Percentiles rank a stretch among this genome's conserved stretches.
Conservation (phyloP, 2,888 invertebrate species). For the Lucinisca nassula region DNA sequence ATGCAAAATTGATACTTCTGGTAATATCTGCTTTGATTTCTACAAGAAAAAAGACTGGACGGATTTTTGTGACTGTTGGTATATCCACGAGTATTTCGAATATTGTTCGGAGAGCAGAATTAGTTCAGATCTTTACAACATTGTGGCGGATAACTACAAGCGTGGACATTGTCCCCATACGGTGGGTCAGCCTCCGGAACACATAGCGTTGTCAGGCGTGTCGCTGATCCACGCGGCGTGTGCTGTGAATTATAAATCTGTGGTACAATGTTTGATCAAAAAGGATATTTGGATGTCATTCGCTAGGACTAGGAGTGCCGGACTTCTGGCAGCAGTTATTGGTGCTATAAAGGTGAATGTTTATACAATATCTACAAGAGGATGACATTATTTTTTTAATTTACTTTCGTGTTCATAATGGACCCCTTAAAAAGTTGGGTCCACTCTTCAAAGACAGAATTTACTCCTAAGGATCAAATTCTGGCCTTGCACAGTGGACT, state of each 20-base stretch:
- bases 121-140: neutral
- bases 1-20: no score
- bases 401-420: no score
- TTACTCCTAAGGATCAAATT: no score
- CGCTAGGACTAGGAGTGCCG: neutral
- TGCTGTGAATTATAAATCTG: neutral
- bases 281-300: neutral
- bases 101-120: neutral
- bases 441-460: no score
- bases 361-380: no score
- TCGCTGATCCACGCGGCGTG: neutral
- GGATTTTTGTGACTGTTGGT: neutral
- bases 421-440: no score
- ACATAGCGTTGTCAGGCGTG: neutral
- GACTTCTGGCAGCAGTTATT: neutral
- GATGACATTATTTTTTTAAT: no score
- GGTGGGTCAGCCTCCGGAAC: neutral
- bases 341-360: neutral
- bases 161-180: neutral
- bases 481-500: no score
- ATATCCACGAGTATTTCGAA: neutral
- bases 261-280: neutral
- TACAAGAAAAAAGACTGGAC: neutral
- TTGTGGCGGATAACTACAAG: neutral
- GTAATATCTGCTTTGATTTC: no score